These are phyloP conservation scores for Mellilla xanthometata DNA, from an alignment of 2,888 invertebrate genomes.

Conservation along the genomic window DNA sequence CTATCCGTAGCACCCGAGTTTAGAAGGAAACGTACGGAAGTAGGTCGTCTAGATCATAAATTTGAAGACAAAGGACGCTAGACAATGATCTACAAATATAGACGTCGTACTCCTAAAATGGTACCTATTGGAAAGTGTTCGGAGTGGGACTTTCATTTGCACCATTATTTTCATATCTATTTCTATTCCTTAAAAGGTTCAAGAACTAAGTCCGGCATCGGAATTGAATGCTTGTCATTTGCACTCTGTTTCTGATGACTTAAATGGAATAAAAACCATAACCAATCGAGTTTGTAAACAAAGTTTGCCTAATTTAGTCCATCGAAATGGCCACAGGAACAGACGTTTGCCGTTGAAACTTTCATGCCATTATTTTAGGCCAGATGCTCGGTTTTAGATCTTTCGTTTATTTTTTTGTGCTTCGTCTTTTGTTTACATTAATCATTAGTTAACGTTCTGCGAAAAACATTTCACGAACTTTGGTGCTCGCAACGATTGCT, in stretches of 20 bases:
- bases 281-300: conserved; percentile 2
- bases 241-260: conserved; percentile 3
- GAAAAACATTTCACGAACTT: conserved; percentile 30
- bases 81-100: conserved; percentile 25
- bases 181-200: conserved; percentile 26
- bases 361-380: conserved; percentile 45
- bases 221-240: conserved; percentile 16
- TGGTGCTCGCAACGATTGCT: conserved; percentile 25
- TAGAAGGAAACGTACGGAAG: background rate
- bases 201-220: conserved; percentile 13
- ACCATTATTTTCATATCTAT: conserved; percentile 28
- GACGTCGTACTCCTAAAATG: conserved; percentile 22
- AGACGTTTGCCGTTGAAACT: conserved; percentile 7
- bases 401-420: conserved; percentile 23
- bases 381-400: conserved; percentile 48
- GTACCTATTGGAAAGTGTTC: conserved; percentile 31
- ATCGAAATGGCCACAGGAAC: background rate
- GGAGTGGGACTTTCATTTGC: conserved; percentile 30
- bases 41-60: conserved; percentile 13
- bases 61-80: conserved; percentile 15
- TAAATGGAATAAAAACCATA: conserved; percentile 1
- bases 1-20: no score
- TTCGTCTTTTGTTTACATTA: conserved; percentile 37
- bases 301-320: background rate
- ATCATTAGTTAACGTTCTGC: conserved; percentile 33